Conservation (phyloP, 2,113 vertebrate species). For the Pampusana beccarii region DNA sequence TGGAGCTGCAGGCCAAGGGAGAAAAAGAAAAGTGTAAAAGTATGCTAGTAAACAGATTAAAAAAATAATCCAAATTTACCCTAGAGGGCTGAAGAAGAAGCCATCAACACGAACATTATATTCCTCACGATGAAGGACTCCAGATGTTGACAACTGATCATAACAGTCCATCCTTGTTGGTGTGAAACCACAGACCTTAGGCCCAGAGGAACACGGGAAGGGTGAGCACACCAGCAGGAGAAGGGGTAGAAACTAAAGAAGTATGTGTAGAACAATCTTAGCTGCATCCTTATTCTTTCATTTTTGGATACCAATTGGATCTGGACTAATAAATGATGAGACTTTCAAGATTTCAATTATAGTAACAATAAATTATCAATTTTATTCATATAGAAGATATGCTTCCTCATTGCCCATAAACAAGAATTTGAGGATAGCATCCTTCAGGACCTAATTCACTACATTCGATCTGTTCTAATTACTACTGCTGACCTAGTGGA, state of each 20-base stretch:
- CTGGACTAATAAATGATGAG: not conserved
- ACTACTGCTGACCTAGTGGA: conserved; percentile 22
- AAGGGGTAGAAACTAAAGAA: not conserved
- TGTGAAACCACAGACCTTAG: not conserved
- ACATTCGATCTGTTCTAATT: conserved; percentile 46
- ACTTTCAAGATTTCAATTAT: not conserved
- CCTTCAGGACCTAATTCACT: conserved; percentile 20
- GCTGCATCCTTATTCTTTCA: not conserved
- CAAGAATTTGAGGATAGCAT: not conserved
- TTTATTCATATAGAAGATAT: not conserved
- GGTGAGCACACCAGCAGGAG: not conserved
- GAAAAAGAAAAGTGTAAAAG: not conserved
- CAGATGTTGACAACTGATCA: not conserved
- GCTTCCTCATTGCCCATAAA: not conserved
- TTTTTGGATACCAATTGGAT: not conserved
- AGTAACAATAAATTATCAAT: not conserved
- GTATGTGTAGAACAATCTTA: not conserved
- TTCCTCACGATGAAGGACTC: not conserved
- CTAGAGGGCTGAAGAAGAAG: not conserved
- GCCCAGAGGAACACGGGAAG: not conserved
- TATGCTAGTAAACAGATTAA: not conserved
- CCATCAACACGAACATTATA: not conserved
- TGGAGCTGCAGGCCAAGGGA: not conserved
- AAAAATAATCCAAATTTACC: not conserved
- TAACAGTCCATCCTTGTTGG: not conserved